Conservation (phyloP, 2,113 vertebrate genomes). For the Gadus chalcogrammus region DNA sequence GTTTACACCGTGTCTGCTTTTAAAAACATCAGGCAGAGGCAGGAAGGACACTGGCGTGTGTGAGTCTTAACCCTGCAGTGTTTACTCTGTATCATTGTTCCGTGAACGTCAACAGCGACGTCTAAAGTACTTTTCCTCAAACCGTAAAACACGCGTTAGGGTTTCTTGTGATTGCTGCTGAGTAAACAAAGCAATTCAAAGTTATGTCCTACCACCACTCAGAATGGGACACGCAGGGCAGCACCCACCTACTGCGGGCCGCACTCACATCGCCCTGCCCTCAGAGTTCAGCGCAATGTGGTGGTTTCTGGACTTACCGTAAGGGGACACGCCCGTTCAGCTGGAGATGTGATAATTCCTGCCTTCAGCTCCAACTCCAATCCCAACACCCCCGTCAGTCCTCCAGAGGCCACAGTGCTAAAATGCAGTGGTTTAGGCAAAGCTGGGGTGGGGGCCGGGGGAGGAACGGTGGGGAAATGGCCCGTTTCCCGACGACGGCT, state of each 20-base stretch:
- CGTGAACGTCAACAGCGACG: slow-evolving; percentile 26
- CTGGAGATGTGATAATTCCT: slow-evolving; percentile 69
- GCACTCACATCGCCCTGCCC: slow-evolving; percentile 32
- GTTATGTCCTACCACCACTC: background rate
- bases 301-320: slow-evolving; percentile 37
- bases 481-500: slow-evolving; percentile 66
- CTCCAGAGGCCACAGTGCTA: slow-evolving; percentile 25
- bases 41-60: too few relatives aligned
- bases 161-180: background rate
- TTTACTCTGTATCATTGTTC: slow-evolving; percentile 18
- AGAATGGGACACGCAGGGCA: slow-evolving; percentile 5
- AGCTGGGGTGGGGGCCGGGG: slow-evolving; percentile 25
- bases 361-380: slow-evolving; percentile 55
- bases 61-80: background rate
- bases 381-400: slow-evolving; percentile 29
- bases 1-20: too few relatives aligned
- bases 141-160: slow-evolving; percentile 9
- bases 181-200: background rate
- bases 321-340: slow-evolving; percentile 47
- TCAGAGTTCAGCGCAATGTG: slow-evolving; percentile 26
- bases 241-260: background rate
- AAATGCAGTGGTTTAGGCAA: slow-evolving; percentile 59
- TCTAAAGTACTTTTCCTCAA: slow-evolving; percentile 12
- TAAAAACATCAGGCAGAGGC: too few relatives aligned
- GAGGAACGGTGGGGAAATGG: slow-evolving; percentile 52